phyloP scores from a whole-genome alignment of 2,113 vertebrate genomes.

The Carassius carassius region DNA sequence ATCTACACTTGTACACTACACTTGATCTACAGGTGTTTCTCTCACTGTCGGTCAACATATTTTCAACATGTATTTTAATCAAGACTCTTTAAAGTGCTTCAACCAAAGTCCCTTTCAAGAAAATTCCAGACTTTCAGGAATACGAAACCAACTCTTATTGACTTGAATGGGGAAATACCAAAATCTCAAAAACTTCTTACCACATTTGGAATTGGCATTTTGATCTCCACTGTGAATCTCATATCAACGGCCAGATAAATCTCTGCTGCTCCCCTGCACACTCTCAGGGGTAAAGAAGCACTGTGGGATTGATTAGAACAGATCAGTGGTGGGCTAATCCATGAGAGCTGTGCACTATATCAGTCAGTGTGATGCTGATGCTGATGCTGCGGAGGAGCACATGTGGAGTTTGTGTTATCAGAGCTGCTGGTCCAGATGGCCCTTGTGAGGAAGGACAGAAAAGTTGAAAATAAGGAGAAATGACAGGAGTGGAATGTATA shows the following conservation, averaged over 20 bases:
- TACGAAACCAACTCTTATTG: background rate
- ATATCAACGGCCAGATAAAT: conserved; percentile 19
- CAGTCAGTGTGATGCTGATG: background rate
- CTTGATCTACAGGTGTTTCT: background rate
- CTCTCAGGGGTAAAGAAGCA: background rate
- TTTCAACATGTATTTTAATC: background rate
- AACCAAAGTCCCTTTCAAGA: background rate
- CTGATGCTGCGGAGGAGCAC: background rate
- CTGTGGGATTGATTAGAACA: conserved; percentile 43
- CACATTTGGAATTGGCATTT: background rate
- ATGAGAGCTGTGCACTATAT: conserved; percentile 10
- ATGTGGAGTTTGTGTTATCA: conserved; percentile 12
- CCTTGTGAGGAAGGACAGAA: conserved; percentile 14
- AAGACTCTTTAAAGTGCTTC: background rate
- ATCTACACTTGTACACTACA: background rate
- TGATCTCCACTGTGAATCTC: conserved; percentile 28
- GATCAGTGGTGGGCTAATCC: conserved; percentile 42
- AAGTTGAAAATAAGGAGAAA: conserved; percentile 11
- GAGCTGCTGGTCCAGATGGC: background rate
- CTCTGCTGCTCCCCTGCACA: conserved; percentile 27
- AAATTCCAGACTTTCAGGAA: background rate
- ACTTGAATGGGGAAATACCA: background rate
- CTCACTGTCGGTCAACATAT: no score
- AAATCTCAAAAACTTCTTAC: background rate
- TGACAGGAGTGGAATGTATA: conserved; percentile 9